phyloP scores from a whole-genome alignment of 2,888 invertebrate species.

The Bombylius discolor region DNA sequence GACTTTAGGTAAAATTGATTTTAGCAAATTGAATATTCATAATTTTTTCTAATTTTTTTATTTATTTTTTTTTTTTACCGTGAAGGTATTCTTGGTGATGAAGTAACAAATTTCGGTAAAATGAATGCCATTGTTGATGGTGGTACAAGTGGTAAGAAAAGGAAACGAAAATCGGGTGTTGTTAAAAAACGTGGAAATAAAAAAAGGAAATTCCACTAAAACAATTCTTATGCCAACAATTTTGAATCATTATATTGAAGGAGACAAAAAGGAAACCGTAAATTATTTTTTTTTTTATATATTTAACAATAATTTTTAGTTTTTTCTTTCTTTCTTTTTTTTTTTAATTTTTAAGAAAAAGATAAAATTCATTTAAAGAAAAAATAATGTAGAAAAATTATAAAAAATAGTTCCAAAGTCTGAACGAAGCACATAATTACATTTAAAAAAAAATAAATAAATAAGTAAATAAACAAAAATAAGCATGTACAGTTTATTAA shows the following conservation, averaged over 20 bases:
- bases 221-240: too few species aligned
- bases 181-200: constrained; percentile 38
- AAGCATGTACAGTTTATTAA: neutral
- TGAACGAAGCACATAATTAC: constrained; percentile 14
- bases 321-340: too few species aligned
- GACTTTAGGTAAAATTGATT: constrained; percentile 38
- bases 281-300: too few species aligned
- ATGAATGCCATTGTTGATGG: constrained; percentile 36
- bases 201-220: constrained; percentile 39
- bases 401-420: constrained; percentile 13
- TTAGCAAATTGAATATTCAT: neutral
- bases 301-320: too few species aligned
- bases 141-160: constrained; percentile 37
- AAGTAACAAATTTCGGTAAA: constrained; percentile 57
- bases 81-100: constrained; percentile 54
- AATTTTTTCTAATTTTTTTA: neutral
- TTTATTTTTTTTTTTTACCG: neutral
- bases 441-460: constrained; percentile 3
- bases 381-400: too few species aligned
- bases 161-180: constrained; percentile 20
- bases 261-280: too few species aligned
- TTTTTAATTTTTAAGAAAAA: too few species aligned
- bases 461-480: neutral
- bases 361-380: too few species aligned
- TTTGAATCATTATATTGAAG: too few species aligned